Evolutionary conservation across 2,797 vertebrate species (phyloP).

Genomic region (Lates japonicus): DNA sequence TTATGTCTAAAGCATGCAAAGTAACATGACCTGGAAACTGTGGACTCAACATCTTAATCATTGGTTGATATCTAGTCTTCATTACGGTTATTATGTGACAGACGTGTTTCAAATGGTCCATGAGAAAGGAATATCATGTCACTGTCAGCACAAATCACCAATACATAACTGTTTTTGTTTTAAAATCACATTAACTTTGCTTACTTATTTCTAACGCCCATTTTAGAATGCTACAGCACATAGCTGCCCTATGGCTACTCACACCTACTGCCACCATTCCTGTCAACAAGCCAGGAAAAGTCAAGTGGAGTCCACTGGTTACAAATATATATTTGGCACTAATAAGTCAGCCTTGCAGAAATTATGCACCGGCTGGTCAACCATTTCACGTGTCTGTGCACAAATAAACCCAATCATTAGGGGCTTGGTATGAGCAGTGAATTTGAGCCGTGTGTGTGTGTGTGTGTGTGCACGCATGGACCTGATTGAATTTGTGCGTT

Average conservation of each 20-base stretch:
- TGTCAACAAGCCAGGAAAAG: constrained; percentile 16
- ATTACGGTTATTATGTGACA: no score
- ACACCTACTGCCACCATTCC: constrained; percentile 4
- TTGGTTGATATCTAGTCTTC: no score
- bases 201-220: neutral
- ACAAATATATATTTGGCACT: constrained; percentile 53
- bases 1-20: no score
- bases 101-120: no score
- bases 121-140: no score
- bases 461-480: constrained; percentile 12
- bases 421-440: no score
- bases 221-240: neutral
- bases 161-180: neutral
- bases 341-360: constrained; percentile 56
- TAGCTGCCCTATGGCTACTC: neutral
- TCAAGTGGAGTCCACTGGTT: constrained; percentile 11
- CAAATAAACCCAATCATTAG: constrained; percentile 76
- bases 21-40: no score
- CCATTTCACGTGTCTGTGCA: constrained; percentile 62
- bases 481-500: constrained; percentile 53
- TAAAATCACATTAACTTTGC: neutral
- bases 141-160: neutral
- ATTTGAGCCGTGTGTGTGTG: constrained; percentile 22
- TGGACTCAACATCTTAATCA: no score
- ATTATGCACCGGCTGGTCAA: constrained; percentile 63